Evolutionary conservation across 2,888 invertebrate species (phyloP), one percentile per base, ranked within the genome.

Genomic region (Rhingia campestris): DNA sequence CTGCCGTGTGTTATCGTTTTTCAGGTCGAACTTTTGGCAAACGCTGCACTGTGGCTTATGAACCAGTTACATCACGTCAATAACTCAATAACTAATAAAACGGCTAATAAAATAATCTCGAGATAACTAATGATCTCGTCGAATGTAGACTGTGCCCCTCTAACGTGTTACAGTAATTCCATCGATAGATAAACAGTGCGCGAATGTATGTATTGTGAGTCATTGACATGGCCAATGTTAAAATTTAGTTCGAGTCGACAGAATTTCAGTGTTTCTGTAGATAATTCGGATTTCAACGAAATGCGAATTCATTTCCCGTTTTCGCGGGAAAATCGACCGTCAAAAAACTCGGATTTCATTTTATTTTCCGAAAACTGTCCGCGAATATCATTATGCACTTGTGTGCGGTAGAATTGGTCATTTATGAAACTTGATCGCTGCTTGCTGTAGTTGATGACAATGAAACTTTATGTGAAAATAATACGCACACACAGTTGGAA

Each of bases 301-400:
- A 76, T 76, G 76, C 72, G 49, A 76, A 76, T 73, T 73, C 64
- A 82, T 73, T 77, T 82, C 82, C 73, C 73, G 73, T 73, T 77
- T 77, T 69, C 73, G 56, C 37, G 56, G 41, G 73, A 59, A 82
- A 74, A 59, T 35, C 51, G 81, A 72, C 80, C 81, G 72, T 49
- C 75, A 82, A 73, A 47, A 49, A 67, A 73, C 63, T 73, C 58
- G 39, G 63, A 43, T 77, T 77, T 41, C 77, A 77, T 73, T 73
- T 43, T 32, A 12, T 63, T 74, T 51, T 45, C 49, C 51, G 30
- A 74, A 63, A 72, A 76, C 3, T 37, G 3, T 5, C 32, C n/a
- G 14, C 54, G 33, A 32, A 6, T n/a, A 54, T 12, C 4, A 30
- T 47, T 47, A 9, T 49, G 30, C 30, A 4, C 7, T 49, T 22